A percentile compares a stretch with the other conserved stretches of the same genome.
phyloP scores from a whole-genome alignment of 1,140 invertebrate genomes.

The Zaprionus gabonicus region DNA sequence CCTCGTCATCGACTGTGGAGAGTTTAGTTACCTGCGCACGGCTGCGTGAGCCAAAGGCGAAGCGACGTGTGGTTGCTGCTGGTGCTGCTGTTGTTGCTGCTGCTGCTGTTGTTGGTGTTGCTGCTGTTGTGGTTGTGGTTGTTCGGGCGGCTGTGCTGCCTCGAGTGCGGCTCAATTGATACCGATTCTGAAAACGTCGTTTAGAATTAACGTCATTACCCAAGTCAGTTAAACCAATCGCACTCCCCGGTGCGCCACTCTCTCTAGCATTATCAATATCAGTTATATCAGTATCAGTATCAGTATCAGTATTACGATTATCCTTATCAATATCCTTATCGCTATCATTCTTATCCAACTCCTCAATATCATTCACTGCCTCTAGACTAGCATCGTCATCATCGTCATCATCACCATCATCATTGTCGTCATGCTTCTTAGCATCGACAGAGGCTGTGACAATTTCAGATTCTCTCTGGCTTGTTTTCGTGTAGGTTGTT shows the following conservation, averaged over 20 bases:
- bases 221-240: constrained; percentile 50
- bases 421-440: constrained; percentile 12
- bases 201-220: constrained; percentile 82
- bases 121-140: constrained; percentile 34
- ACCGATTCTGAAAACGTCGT: constrained; percentile 84
- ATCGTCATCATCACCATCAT: constrained; percentile 44
- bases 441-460: constrained; percentile 39
- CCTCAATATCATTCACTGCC: constrained; percentile 16
- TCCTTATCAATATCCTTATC: constrained; percentile 47
- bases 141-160: constrained; percentile 42
- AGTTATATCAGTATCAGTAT: constrained; percentile 41
- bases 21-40: constrained; percentile 75
- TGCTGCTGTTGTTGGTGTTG: constrained; percentile 24
- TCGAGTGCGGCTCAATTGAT: constrained; percentile 78
- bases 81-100: constrained; percentile 28
- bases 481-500: constrained; percentile 16
- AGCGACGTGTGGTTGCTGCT: constrained; percentile 36
- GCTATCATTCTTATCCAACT: constrained; percentile 8
- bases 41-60: constrained; percentile 46
- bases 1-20: constrained; percentile 52
- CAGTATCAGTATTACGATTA: constrained; percentile 38
- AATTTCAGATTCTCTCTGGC: not conserved
- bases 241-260: constrained; percentile 41
- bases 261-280: constrained; percentile 53
- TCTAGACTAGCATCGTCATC: constrained; percentile 21